Evolutionary conservation across 2,113 vertebrate species (phyloP).

Genomic region (Emberiza fucata): DNA sequence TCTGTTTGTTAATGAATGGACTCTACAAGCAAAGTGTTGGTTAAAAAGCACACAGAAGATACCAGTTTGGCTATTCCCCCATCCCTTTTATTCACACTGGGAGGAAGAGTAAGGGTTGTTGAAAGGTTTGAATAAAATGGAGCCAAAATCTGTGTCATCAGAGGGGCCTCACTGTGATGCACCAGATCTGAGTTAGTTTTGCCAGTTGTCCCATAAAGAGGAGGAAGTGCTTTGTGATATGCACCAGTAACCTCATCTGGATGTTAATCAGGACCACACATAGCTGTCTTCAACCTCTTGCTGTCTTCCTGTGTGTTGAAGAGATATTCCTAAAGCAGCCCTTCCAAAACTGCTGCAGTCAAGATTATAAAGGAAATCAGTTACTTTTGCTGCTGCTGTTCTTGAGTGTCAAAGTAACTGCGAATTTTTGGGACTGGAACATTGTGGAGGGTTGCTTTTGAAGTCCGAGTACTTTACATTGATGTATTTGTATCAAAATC

Average conservation of each 20-base stretch:
- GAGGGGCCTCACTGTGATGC: accelerated
- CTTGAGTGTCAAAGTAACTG: not conserved
- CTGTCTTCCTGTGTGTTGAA: not conserved
- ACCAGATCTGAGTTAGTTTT: not conserved
- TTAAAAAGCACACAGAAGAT: not conserved
- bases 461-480: not conserved
- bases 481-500: not conserved
- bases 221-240: not conserved
- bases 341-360: not conserved
- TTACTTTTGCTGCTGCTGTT: not conserved
- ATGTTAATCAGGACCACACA: not conserved
- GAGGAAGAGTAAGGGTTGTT: not conserved
- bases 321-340: not conserved
- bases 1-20: not conserved
- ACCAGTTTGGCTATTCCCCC: not conserved
- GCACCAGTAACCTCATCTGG: not conserved
- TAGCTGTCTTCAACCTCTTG: not conserved
- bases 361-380: not conserved
- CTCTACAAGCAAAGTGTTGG: not conserved
- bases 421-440: not conserved
- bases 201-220: accelerated
- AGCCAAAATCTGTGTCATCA: not conserved
- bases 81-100: not conserved
- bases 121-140: not conserved
- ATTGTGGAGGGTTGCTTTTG: accelerated